Evolutionary conservation across 2,888 invertebrate genomes (phyloP), one percentile per base, ranked within the genome.

Genomic region (Dioctria linearis): DNA sequence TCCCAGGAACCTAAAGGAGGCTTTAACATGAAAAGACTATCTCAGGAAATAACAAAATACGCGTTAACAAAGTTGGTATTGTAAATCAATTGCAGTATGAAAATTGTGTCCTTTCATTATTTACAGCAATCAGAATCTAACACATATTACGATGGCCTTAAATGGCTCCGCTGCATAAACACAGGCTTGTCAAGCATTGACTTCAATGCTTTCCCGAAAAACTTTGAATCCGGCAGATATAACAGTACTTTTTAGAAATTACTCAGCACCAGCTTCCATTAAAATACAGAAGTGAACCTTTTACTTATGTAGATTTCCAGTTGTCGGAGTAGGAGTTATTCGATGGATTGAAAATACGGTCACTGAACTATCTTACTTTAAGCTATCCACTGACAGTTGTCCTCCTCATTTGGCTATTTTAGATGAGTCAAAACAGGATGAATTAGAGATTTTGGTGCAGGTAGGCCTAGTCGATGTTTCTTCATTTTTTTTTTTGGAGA

Each of bases 191-290:
- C 95, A 96, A 85, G 98, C 98, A 2, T 90, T 99, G 59, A 95
- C 96, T 1, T 96, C 98, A 1, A 99, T 99, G 99, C 89, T 99
- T 84, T 96, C 97, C 0, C 93, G 98, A 83, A 97, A 97, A 86
- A 95, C 96, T 4, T 92, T 99, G 78, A 99, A 99, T 90, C 99
- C 99, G 3, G 99, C 99, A 0, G 99, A 99, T 89, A 98, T 99
- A 83, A 95, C 96, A 3, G 95, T 97, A 57, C 91, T 98, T 9
- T 98, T 93, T 89, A 94, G 97, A 85, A 95, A 97, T 87, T 98
- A 98, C 89, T 95, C 94, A 42, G 92, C 94, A 9, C 88, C 93
- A 5, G 49, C 57, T n/a, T 61, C 39, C 13, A n/a, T 46, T 25
- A 25, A 25, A 40, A 46, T 11, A 46, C 11, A 11, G 37, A 13